A percentile compares a stretch with the other conserved stretches of the same genome.
Conservation (phyloP, 2,797 vertebrate genomes). For the Dendrocincla tyrannina region DNA sequence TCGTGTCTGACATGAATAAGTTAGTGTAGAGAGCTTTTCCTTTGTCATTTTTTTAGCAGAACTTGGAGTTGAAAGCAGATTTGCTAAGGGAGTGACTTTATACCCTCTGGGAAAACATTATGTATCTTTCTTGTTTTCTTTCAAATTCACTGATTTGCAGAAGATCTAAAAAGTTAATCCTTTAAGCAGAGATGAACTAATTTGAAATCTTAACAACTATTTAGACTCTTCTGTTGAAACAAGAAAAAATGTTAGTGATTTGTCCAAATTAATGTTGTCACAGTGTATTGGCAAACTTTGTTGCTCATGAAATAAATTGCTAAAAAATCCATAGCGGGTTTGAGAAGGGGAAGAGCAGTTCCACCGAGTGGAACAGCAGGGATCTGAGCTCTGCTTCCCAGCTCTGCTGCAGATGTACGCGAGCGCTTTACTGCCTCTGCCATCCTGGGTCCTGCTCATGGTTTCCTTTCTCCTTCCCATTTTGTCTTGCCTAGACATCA, state of each 20-base stretch:
- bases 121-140: neutral
- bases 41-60: conserved; percentile 17
- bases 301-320: neutral
- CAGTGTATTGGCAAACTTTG: neutral
- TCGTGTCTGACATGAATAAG: neutral
- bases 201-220: conserved; percentile 36
- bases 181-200: conserved; percentile 30
- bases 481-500: neutral
- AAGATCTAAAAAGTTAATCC: conserved; percentile 35
- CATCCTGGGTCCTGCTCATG: neutral
- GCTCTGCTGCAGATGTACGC: rapidly evolving
- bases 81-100: neutral
- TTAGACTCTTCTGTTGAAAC: neutral
- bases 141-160: conserved; percentile 18
- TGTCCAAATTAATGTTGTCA: neutral
- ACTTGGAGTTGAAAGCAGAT: conserved; percentile 11
- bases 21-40: neutral
- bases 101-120: neutral
- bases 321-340: neutral
- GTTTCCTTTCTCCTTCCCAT: neutral
- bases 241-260: neutral
- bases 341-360: neutral
- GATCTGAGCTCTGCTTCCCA: neutral
- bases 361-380: neutral
- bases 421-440: neutral